Evolutionary conservation across 1,140 invertebrate species (phyloP), one percentile per base, ranked within the genome.

Genomic region (Spodoptera frugiperda): DNA sequence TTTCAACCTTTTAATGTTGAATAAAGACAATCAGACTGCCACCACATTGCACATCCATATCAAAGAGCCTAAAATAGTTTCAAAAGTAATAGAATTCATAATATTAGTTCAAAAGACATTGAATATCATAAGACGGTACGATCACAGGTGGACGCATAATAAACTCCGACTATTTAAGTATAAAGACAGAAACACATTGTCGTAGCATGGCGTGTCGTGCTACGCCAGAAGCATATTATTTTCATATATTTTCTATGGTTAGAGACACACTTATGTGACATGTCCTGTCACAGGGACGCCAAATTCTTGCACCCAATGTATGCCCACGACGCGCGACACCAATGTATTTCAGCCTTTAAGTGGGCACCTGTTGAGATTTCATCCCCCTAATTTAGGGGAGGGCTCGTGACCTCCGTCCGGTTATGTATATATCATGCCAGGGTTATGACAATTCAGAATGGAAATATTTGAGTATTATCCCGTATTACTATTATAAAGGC

Each of bases 321-420:
- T 2, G 25, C 25, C 2, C 25, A 25, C 25, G 25, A 25, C 25
- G 2, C 25, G 25, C 25, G 3, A 25, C 25, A 4, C 3, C 5
- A 25, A 25, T 4, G 25, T 25, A 25, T 25, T 25, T 25, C 25
- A 3, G 25, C 25, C 2, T 25, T 57, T 73, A 57, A 73, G 44
- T 46, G 33, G 49, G 54, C 30, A 73, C 67, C 70, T 73, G 70
- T 73, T 73, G 70, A 73, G 70, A 59, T 71, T 71, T 21, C 30
- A 59, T 30, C 3, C 53, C 15, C 8, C 39, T 25, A 19, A 73
- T 59, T 57, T 73, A 73, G 39, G 21, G 17, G 14, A 4, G 30
- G n/a, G 44, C 67, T 0, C 15, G 25, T 61, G 65, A 49, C 51
- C 48, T 70, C 33, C 15, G 65, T 68, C 65, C 46, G 21, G 49